phyloP scores from a whole-genome alignment of 37 sponge, comb jelly and placozoan species.

The Dysidea cf. avara region DNA sequence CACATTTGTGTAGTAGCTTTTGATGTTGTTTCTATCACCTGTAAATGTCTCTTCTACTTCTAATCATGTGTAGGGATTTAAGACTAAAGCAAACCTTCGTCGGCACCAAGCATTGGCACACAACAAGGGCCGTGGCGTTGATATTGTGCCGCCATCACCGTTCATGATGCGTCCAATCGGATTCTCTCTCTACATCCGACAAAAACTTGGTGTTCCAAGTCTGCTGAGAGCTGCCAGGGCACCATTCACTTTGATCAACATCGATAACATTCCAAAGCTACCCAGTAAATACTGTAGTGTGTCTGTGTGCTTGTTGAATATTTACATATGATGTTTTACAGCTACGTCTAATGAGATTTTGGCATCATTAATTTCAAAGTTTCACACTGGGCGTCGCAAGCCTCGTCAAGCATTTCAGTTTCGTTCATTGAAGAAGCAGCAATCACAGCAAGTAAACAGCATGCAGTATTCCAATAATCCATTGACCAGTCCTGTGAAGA shows the following conservation, averaged over 20 bases:
- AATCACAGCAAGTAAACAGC: background rate
- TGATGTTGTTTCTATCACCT: no score
- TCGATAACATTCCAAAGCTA: constrained; percentile 37
- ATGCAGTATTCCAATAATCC: background rate
- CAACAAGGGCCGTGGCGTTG: constrained; percentile 23
- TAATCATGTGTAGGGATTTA: no score
- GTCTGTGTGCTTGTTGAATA: background rate
- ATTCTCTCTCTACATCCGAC: constrained; percentile 29
- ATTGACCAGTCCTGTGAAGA: constrained; percentile 18
- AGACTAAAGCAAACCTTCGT: no score
- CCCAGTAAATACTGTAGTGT: constrained; percentile 7
- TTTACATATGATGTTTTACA: no score
- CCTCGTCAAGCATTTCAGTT: no score
- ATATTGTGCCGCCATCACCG: constrained; percentile 56
- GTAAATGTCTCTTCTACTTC: no score
- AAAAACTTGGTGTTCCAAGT: constrained; percentile 24
- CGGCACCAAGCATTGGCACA: background rate
- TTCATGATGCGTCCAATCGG: constrained; percentile 56
- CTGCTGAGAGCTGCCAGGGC: constrained; percentile 26
- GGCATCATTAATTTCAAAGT: no score
- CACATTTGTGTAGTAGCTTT: no score
- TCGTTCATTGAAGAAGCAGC: no score
- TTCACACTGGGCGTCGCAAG: no score
- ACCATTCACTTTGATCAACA: constrained; percentile 19
- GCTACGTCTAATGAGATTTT: background rate